These are phyloP conservation scores for Falco columbarius DNA, from an alignment of 2,797 vertebrate species.

Conservation along the genomic window DNA sequence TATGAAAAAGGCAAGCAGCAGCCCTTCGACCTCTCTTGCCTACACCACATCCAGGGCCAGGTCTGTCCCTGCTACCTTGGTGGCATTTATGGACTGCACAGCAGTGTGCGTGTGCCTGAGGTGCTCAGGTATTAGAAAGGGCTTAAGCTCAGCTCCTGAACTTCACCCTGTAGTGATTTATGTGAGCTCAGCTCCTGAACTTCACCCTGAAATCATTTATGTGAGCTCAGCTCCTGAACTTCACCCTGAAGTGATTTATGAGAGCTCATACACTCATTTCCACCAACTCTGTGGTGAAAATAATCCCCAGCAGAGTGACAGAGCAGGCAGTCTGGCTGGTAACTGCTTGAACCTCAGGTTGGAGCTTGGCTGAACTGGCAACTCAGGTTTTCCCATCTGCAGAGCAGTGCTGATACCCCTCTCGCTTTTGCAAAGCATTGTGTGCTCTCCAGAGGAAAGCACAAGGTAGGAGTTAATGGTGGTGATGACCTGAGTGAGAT, in stretches of 20 bases:
- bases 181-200: neutral
- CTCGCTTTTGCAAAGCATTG: neutral
- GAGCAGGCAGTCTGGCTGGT: neutral
- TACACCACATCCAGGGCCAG: neutral
- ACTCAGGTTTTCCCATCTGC: neutral
- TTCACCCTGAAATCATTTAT: neutral
- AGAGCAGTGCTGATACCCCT: neutral
- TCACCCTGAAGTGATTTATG: neutral
- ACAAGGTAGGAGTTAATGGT: neutral
- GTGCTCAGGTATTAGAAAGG: neutral
- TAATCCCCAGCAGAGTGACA: neutral
- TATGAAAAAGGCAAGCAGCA: neutral
- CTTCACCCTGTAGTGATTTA: neutral
- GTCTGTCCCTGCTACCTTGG: neutral
- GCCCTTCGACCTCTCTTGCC: neutral
- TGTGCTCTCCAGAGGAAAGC: neutral
- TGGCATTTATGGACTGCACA: neutral
- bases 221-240: neutral
- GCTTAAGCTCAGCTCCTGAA: neutral
- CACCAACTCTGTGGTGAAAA: neutral
- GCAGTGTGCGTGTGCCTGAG: neutral
- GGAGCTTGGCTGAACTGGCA: neutral
- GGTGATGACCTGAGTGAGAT: neutral
- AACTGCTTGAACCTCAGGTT: neutral
- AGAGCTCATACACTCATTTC: neutral